phyloP scores from a whole-genome alignment of 2,888 invertebrate species.

The Blastobasis adustella region DNA sequence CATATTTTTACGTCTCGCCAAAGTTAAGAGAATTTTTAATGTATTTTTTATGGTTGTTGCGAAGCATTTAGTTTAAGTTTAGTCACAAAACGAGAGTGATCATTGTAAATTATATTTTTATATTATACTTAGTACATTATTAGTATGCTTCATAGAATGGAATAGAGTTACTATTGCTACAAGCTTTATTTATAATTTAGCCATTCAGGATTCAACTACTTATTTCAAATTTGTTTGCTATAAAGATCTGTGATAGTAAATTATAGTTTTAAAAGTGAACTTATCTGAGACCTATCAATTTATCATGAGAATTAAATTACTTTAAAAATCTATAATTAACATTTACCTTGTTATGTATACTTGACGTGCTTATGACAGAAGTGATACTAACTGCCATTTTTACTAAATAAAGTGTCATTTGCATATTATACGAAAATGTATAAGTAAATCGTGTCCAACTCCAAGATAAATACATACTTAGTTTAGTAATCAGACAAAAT shows the following conservation, averaged over 20 bases:
- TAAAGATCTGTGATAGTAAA: conserved; percentile 66
- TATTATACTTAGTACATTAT: not conserved
- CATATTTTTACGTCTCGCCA: too few relatives aligned
- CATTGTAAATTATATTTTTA: conserved; percentile 1
- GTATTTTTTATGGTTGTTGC: conserved; percentile 36
- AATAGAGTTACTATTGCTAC: not conserved
- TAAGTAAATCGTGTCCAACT: too few relatives aligned
- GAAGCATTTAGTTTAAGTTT: conserved; percentile 49
- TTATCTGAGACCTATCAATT: conserved; percentile 23
- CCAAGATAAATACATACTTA: too few relatives aligned
- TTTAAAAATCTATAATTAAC: not conserved
- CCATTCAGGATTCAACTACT: conserved; percentile 10
- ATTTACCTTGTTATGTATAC: too few relatives aligned
- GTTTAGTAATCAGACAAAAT: too few relatives aligned
- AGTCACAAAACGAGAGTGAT: conserved; percentile 28
- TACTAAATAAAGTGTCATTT: too few relatives aligned
- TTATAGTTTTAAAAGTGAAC: conserved; percentile 34
- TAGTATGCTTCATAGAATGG: not conserved
- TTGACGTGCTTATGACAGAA: conserved; percentile 12
- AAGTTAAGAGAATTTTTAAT: too few relatives aligned
- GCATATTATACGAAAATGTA: too few relatives aligned
- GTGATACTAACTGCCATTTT: conserved; percentile 67
- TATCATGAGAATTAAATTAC: conserved; percentile 15
- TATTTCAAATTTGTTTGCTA: conserved; percentile 35
- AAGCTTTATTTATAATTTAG: conserved; percentile 2